Percentiles rank a stretch among this genome's conserved stretches.
These are phyloP conservation scores for Periparus ater DNA, from an alignment of 2,797 vertebrate genomes.

Conservation along the genomic window DNA sequence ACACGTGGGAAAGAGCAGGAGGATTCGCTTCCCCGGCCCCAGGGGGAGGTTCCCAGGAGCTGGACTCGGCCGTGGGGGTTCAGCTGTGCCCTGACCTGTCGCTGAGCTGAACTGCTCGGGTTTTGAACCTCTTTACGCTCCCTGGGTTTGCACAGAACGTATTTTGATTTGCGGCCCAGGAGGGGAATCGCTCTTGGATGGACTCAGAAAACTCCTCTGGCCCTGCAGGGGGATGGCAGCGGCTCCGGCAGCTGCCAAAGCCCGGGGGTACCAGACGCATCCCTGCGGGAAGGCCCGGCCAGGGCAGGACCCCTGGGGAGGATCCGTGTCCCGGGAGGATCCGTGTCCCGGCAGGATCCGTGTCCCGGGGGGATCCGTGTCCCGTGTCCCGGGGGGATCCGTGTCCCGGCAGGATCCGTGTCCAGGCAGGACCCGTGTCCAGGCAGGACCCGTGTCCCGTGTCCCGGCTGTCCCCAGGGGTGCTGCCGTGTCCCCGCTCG, in stretches of 20 bases:
- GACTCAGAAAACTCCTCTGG: neutral
- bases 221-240: accelerated
- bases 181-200: neutral
- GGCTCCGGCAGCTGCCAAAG: neutral
- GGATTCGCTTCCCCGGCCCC: neutral
- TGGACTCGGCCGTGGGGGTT: neutral
- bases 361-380: accelerated
- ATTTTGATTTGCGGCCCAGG: neutral
- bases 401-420: accelerated
- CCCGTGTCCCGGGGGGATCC: neutral
- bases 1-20: slow-evolving; percentile 32
- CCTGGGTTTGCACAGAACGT: neutral
- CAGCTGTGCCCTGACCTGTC: neutral
- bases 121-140: neutral
- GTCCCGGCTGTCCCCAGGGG: neutral
- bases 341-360: accelerated
- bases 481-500: neutral
- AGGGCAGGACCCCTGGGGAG: neutral
- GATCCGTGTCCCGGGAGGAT: too few species aligned
- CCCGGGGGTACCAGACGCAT: accelerated
- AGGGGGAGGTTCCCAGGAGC: neutral
- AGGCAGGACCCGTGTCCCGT: accelerated
- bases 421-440: neutral
- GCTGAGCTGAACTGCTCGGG: neutral
- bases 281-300: accelerated